These are phyloP conservation scores for Sepiola atlantica DNA, from an alignment of 2,888 invertebrate species.

Conservation along the genomic window DNA sequence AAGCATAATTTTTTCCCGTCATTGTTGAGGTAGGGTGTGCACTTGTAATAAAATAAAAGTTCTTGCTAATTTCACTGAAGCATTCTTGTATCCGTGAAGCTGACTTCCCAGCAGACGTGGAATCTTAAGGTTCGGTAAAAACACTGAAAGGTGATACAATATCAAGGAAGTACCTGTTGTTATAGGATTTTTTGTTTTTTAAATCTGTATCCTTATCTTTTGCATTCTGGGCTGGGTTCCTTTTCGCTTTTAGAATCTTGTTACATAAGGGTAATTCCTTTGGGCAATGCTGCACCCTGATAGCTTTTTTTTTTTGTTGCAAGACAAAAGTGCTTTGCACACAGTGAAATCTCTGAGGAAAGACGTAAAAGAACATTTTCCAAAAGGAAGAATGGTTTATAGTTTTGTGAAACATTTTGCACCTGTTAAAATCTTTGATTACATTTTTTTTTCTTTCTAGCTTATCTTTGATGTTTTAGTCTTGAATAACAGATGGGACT, in stretches of 20 bases:
- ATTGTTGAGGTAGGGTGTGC: no score
- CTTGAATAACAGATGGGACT: not conserved
- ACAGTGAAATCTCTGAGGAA: not conserved
- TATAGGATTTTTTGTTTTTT: not conserved
- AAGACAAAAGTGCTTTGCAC: not conserved
- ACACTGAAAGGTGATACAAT: not conserved
- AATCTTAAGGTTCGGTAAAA: not conserved
- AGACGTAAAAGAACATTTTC: not conserved
- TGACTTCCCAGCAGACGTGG: not conserved
- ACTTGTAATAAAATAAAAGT: not conserved
- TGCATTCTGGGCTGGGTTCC: not conserved
- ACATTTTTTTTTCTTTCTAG: not conserved
- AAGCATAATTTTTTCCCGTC: no score
- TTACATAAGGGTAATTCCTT: slow-evolving; percentile 32
- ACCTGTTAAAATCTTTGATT: not conserved
- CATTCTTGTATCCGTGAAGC: not conserved
- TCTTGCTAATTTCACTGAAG: not conserved
- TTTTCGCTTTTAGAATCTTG: not conserved
- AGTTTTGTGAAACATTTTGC: not conserved
- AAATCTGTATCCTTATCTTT: not conserved
- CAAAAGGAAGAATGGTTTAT: slow-evolving; percentile 23
- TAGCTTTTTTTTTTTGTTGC: not conserved
- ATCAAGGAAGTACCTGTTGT: slow-evolving; percentile 20
- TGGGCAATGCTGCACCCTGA: not conserved
- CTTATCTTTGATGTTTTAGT: not conserved